phyloP scores from a whole-genome alignment of 2,888 invertebrate genomes.

The Drosophila formosana region DNA sequence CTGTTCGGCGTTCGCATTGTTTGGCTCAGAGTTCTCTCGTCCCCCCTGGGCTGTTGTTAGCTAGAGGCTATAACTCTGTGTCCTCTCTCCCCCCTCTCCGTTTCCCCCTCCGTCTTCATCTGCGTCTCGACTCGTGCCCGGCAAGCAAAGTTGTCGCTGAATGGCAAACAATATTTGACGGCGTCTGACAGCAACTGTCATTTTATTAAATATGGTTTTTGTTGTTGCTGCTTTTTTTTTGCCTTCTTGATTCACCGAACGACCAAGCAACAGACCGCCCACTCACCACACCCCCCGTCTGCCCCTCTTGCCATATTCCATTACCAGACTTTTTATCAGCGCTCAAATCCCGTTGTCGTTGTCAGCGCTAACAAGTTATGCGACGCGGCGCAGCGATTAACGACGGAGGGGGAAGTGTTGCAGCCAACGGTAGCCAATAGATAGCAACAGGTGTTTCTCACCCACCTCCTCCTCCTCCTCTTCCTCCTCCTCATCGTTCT shows the following conservation, averaged over 20 bases:
- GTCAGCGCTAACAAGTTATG: slow-evolving; percentile 79
- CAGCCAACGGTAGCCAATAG: slow-evolving; percentile 54
- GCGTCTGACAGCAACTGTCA: slow-evolving; percentile 80
- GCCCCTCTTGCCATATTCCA: slow-evolving; percentile 31
- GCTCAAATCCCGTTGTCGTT: slow-evolving; percentile 80
- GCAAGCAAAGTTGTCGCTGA: slow-evolving; percentile 68
- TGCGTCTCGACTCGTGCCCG: slow-evolving; percentile 60
- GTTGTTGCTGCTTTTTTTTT: background rate
- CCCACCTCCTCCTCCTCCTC: background rate
- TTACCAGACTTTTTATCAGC: slow-evolving; percentile 68
- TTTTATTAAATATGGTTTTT: slow-evolving; percentile 77
- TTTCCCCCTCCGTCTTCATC: background rate
- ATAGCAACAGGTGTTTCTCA: slow-evolving; percentile 70
- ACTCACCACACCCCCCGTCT: slow-evolving; percentile 13
- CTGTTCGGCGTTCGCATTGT: slow-evolving; percentile 50
- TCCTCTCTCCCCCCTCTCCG: background rate
- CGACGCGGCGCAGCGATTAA: slow-evolving; percentile 63
- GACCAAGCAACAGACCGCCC: slow-evolving; percentile 36
- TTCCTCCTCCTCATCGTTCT: background rate
- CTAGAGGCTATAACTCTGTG: background rate
- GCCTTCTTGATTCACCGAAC: slow-evolving; percentile 48
- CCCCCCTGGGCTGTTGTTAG: background rate
- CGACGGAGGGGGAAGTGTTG: slow-evolving; percentile 13
- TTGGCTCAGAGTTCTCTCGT: slow-evolving; percentile 11
- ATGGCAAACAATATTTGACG: slow-evolving; percentile 74